Evolutionary conservation across 2,797 vertebrate genomes (phyloP).

Genomic region (Crocidura indochinensis): DNA sequence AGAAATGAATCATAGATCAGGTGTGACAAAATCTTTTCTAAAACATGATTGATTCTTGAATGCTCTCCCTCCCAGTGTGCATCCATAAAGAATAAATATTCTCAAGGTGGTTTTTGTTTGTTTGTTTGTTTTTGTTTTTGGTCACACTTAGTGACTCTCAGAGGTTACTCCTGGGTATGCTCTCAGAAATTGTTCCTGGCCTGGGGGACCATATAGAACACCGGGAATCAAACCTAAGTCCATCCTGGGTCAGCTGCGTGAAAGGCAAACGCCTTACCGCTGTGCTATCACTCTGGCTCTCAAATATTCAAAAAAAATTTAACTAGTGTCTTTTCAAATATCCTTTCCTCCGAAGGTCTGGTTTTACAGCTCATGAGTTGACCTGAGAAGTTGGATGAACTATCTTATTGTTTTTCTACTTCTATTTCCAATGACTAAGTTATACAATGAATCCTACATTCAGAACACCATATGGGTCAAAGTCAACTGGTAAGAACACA

Average conservation of each 20-base stretch:
- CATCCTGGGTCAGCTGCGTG: no score
- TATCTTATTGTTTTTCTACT: not conserved
- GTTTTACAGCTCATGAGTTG: not conserved
- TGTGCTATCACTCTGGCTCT: no score
- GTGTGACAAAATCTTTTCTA: not conserved
- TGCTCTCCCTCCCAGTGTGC: no score
- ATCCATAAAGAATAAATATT: no score
- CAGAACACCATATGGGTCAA: not conserved
- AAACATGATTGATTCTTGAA: accelerated
- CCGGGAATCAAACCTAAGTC: no score
- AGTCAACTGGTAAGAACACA: not conserved
- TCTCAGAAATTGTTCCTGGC: no score
- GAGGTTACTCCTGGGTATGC: no score
- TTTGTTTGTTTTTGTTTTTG: no score
- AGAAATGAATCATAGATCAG: accelerated
- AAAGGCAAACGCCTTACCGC: no score
- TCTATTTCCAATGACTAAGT: not conserved
- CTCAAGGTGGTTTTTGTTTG: no score
- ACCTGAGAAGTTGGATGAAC: not conserved
- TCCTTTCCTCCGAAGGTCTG: not conserved
- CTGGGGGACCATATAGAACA: no score
- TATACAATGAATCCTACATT: not conserved
- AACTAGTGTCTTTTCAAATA: not conserved
- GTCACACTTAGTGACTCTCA: no score
- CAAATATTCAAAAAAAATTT: not conserved